These are phyloP conservation scores for Anadara kagoshimensis DNA, from an alignment of 1,140 invertebrate genomes.

Conservation along the genomic window DNA sequence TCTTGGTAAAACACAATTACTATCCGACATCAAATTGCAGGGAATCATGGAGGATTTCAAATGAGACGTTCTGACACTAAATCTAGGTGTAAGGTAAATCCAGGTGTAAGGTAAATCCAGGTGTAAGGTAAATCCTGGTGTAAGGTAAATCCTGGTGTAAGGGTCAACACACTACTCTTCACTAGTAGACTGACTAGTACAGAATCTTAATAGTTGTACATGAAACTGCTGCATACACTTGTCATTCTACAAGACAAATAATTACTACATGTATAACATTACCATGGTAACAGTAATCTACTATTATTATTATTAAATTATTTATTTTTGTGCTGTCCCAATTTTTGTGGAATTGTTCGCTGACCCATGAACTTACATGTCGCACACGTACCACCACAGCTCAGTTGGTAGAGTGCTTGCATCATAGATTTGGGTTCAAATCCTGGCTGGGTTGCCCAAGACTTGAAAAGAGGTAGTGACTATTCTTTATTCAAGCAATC, in stretches of 20 bases:
- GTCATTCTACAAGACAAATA: slow-evolving; percentile 43
- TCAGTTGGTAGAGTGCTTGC: background rate
- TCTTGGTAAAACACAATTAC: too few species aligned
- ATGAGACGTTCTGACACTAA: too few species aligned
- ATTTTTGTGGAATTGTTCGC: background rate
- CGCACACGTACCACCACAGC: background rate
- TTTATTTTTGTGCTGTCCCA: background rate
- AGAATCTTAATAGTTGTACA: slow-evolving; percentile 37
- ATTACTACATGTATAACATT: background rate
- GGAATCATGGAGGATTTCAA: too few species aligned
- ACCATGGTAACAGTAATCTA: background rate
- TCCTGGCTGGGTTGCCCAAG: too few species aligned
- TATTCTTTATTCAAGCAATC: too few species aligned
- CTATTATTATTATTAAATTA: background rate
- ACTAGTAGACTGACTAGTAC: slow-evolving; percentile 15
- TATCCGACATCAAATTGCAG: too few species aligned
- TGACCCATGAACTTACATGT: background rate
- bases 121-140: too few species aligned
- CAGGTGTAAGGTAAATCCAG: too few species aligned
- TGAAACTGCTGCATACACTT: slow-evolving; percentile 40
- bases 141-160: too few species aligned
- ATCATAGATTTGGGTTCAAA: slow-evolving; percentile 16
- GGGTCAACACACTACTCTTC: slow-evolving; percentile 19
- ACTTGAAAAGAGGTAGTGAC: too few species aligned
- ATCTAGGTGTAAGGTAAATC: too few species aligned